These are phyloP conservation scores for Corydoras maculifer DNA, from an alignment of 2,113 vertebrate species.

Conservation along the genomic window DNA sequence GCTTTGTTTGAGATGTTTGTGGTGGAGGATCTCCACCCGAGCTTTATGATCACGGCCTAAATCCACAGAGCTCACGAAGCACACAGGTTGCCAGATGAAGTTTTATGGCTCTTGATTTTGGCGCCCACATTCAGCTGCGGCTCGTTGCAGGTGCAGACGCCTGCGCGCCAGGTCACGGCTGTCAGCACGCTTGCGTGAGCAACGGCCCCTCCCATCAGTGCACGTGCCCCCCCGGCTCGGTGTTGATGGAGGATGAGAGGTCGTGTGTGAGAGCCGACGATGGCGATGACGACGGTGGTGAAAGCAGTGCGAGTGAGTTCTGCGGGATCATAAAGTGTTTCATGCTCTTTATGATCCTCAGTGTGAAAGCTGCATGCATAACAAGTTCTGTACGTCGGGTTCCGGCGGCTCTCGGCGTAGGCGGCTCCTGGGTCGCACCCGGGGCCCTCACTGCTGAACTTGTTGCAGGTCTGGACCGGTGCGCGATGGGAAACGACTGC, in stretches of 20 bases:
- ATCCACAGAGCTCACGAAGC: no score
- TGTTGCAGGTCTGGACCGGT: constrained; percentile 53
- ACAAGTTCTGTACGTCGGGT: neutral
- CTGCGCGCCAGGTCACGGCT: constrained; percentile 37
- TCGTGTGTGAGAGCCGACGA: constrained; percentile 39
- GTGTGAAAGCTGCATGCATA: no score
- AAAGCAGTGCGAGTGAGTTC: constrained; percentile 42
- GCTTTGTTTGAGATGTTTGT: no score
- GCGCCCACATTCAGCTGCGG: neutral
- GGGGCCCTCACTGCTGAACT: constrained; percentile 19
- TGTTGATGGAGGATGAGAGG: constrained; percentile 37
- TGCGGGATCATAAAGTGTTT: constrained; percentile 9
- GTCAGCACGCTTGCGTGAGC: constrained; percentile 38
- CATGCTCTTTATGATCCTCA: constrained; percentile 31
- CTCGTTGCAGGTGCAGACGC: constrained; percentile 35
- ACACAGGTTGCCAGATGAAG: no score
- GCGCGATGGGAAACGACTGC: constrained; percentile 55
- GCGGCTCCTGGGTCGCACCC: constrained; percentile 24
- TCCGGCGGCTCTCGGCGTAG: neutral
- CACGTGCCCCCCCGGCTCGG: constrained; percentile 35
- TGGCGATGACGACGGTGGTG: constrained; percentile 28
- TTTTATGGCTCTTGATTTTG: neutral
- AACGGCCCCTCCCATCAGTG: constrained; percentile 37
- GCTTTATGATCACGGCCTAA: no score
- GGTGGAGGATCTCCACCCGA: no score